A percentile compares a stretch with the other conserved stretches of the same genome.
Conservation (phyloP, 1,140 invertebrate genomes). For the Atta texana region DNA sequence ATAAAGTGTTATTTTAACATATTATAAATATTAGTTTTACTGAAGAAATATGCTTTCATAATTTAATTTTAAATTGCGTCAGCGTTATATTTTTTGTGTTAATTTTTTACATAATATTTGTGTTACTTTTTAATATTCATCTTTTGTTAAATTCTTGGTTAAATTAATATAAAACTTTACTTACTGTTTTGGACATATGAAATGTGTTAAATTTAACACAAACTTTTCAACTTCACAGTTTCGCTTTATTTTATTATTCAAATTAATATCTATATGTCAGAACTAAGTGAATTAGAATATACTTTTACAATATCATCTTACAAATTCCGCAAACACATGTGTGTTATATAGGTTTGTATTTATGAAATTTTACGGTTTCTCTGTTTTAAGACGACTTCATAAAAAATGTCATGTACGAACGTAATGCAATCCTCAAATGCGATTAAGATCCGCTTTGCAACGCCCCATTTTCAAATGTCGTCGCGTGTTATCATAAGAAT, state of each 20-base stretch:
- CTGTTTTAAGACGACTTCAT: background rate
- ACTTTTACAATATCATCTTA: background rate
- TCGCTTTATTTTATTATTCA: background rate
- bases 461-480: background rate
- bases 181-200: no score
- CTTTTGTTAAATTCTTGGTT: no score
- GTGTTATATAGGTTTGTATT: background rate
- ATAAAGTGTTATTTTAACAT: no score
- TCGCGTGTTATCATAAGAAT: background rate
- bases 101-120: no score
- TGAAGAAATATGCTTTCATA: no score
- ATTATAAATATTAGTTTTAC: no score
- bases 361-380: constrained; percentile 36
- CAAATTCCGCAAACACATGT: background rate
- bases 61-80: no score
- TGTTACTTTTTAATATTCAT: no score
- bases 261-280: background rate
- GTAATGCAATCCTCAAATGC: background rate
- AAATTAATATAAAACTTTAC: no score
- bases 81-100: no score
- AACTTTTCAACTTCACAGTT: background rate
- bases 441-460: background rate
- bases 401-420: background rate
- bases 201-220: no score
- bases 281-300: background rate